Conservation (phyloP, 2,113 vertebrate species). For the Manacus vitellinus region DNA sequence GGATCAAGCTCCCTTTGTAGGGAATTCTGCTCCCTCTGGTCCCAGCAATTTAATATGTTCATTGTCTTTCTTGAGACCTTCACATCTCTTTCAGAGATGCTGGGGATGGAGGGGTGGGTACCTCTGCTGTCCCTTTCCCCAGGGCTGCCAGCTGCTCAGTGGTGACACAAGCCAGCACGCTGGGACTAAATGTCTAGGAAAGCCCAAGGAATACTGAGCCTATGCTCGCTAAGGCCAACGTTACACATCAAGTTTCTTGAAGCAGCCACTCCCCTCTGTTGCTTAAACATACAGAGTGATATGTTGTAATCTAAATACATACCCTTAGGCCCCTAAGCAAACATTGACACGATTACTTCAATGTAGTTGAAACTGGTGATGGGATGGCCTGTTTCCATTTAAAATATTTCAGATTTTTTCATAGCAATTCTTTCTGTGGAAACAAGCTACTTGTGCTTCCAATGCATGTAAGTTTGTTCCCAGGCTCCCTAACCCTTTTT, state of each 20-base stretch:
- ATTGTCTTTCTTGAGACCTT: not conserved
- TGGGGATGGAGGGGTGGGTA: not conserved
- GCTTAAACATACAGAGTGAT: not conserved
- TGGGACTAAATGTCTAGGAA: not conserved
- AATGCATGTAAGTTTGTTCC: not conserved
- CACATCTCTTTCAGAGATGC: not conserved
- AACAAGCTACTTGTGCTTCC: not conserved
- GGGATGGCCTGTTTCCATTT: not conserved
- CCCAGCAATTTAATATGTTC: not conserved
- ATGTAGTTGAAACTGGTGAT: not conserved
- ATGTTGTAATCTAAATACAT: not conserved
- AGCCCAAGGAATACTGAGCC: not conserved
- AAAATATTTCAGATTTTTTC: slow-evolving; percentile 19
- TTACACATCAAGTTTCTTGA: not conserved
- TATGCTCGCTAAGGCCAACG: not conserved
- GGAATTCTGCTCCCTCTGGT: not conserved
- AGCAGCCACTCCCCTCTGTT: not conserved
- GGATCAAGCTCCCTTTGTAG: not conserved
- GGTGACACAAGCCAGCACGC: not conserved
- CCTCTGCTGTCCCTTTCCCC: not conserved
- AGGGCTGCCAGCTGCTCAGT: not conserved
- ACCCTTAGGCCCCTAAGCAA: not conserved
- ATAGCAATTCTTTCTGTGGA: not conserved
- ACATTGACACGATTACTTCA: not conserved
- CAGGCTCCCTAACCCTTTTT: not conserved